Conservation (phyloP, 2,888 invertebrate species). For the Coelopa pilipes region DNA sequence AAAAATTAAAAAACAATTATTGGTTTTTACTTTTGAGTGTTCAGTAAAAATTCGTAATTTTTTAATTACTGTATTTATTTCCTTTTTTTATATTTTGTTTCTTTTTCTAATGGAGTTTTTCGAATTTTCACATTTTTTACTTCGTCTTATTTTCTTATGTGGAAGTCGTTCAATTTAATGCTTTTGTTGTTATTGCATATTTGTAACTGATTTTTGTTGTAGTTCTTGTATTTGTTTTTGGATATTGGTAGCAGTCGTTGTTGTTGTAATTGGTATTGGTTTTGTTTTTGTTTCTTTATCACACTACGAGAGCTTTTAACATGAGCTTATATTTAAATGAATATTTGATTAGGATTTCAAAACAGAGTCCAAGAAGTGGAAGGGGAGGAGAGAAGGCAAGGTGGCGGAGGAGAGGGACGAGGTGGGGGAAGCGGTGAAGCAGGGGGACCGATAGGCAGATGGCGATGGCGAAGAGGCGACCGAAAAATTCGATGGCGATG, state of each 20-base stretch:
- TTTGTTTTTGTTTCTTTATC: constrained; percentile 8
- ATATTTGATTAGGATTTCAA: constrained; percentile 19
- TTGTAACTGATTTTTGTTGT: constrained; percentile 1
- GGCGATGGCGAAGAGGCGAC: too few relatives aligned
- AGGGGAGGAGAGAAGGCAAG: background rate
- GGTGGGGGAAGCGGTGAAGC: background rate
- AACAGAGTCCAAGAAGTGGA: background rate
- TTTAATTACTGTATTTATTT: too few relatives aligned
- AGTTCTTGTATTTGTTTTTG: background rate
- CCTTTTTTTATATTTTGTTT: too few relatives aligned
- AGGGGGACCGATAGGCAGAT: too few relatives aligned
- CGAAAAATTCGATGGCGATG: background rate
- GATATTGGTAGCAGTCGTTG: background rate
- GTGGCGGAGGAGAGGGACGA: background rate
- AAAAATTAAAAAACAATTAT: too few relatives aligned
- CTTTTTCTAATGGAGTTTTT: too few relatives aligned
- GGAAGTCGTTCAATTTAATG: constrained; percentile 8
- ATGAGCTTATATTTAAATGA: constrained; percentile 9
- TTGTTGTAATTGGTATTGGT: constrained; percentile 4
- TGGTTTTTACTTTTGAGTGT: too few relatives aligned
- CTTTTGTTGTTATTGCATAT: constrained; percentile 3
- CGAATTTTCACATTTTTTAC: too few relatives aligned
- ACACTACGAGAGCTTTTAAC: background rate
- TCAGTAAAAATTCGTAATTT: too few relatives aligned
- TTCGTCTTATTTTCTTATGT: constrained; percentile 7